phyloP scores from a whole-genome alignment of 2,797 vertebrate species.

The Australoheros facetus region DNA sequence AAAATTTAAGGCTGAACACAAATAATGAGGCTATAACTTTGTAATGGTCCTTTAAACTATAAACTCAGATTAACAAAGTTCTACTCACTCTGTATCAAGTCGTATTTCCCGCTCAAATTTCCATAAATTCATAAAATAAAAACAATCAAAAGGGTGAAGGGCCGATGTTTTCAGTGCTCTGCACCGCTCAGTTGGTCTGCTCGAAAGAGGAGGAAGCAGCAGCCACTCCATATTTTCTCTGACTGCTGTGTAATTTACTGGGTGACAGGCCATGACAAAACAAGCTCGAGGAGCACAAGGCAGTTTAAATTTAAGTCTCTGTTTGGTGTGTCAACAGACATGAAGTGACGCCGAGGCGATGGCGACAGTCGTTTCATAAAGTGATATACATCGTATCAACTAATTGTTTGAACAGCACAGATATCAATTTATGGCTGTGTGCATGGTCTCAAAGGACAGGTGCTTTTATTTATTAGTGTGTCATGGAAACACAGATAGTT shows the following conservation, averaged over 20 bases:
- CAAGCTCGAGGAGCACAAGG: slow-evolving; percentile 22
- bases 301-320: slow-evolving; percentile 42
- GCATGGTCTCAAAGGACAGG: background rate
- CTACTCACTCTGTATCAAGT: slow-evolving; percentile 46
- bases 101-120: background rate
- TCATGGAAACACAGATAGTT: background rate
- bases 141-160: background rate
- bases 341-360: background rate
- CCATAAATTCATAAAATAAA: background rate
- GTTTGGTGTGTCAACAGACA: slow-evolving; percentile 48
- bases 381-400: background rate
- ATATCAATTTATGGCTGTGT: background rate
- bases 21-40: background rate
- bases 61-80: background rate
- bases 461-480: background rate
- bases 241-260: slow-evolving; percentile 44
- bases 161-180: background rate
- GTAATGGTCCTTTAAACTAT: background rate
- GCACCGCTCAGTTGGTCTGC: background rate
- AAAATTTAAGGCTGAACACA: background rate
- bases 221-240: slow-evolving; percentile 18
- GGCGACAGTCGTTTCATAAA: slow-evolving; percentile 33
- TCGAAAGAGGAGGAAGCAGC: slow-evolving; percentile 48
- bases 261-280: slow-evolving; percentile 35
- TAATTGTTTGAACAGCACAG: slow-evolving; percentile 23